Percentiles rank a stretch among this genome's conserved stretches.
These are phyloP conservation scores for Dunckerocampus dactyliophorus DNA, from an alignment of 2,113 vertebrate genomes.

Conservation along the genomic window DNA sequence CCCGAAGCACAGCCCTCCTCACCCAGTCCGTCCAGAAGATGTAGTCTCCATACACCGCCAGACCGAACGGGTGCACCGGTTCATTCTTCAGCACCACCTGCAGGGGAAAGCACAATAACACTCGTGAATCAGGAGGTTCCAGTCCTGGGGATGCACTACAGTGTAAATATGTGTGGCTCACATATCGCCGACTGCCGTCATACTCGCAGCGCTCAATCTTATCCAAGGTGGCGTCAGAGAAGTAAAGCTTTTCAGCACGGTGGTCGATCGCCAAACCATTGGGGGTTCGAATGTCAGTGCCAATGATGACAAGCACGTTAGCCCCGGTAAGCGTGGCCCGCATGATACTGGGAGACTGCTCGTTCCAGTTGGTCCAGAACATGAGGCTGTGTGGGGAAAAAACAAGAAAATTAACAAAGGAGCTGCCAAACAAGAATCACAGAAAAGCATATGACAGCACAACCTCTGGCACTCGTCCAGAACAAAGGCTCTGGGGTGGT, in stretches of 20 bases:
- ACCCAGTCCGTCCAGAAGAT: conserved; percentile 99
- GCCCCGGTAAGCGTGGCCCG: conserved; percentile 84
- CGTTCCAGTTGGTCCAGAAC: conserved; percentile 99
- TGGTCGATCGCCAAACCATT: conserved; percentile 97
- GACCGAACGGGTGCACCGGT: conserved; percentile 92
- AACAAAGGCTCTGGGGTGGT: conserved; percentile 93
- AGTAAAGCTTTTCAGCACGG: conserved; percentile 92
- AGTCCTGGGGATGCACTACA: not conserved
- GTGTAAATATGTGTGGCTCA: conserved; percentile 70
- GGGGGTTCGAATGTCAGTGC: conserved; percentile 90
- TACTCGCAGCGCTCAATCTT: conserved; percentile 98
- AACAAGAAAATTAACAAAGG: not conserved
- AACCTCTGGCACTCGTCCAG: conserved; percentile 94
- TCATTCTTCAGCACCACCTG: conserved; percentile 95
- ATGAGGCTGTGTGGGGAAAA: conserved; percentile 44
- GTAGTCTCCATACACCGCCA: conserved; percentile 92
- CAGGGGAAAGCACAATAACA: conserved; percentile 22
- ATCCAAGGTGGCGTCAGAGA: conserved; percentile 94
- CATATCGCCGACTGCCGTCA: conserved; percentile 85
- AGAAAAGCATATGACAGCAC: not conserved
- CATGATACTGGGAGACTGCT: conserved; percentile 98
- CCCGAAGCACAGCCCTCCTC: conserved; percentile 88
- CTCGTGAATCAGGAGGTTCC: conserved; percentile 5
- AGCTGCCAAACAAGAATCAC: not conserved
- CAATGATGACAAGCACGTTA: conserved; percentile 90